Base-by-base conservation (phyloP, 2,888 invertebrate genomes). In the Apomyelois bistriatella region DNA sequence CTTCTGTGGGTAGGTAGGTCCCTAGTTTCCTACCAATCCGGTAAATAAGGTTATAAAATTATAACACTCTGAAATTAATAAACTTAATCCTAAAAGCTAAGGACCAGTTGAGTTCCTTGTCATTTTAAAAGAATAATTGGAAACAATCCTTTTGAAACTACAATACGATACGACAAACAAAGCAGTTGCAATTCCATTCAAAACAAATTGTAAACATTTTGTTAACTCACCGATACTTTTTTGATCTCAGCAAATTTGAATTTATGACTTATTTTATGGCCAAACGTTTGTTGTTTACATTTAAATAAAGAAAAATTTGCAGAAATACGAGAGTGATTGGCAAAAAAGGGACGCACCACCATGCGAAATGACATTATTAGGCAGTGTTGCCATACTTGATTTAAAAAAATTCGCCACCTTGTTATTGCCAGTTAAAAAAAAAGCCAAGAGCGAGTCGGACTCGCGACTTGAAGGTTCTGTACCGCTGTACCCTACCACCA, bases 271-370 rank as follows among this genome's bases (percentile, higher is more conserved):
- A 55, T 53, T 49, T 54, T 52, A 52, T 59, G 53, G 53, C 63
- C 58, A 52, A 68, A 59, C 54, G 66, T 68, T 41, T 58, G 68
- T 60, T 66, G 65, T 62, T 71, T 76, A 49, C 59, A 57, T 53
- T 74, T 77, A 81, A 78, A 70, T 75, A 74, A 61, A 65, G 71
- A 66, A 63, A 70, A 74, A 76, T 81, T 85, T 66, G 70, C 63
- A 65, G 68, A 79, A 85, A 79, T 76, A 74, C 79, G 76, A 78
- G 77, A 78, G 81, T 88, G 88, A 89, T 85, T 81, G 58, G 87
- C 86, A 79, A 86, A 87, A 88, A 87, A 75, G 69, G 79, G 81
- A 82, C 82, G 84, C 80, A 85, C 78, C 74, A 74, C 79, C 76
- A 82, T 76, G 65, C 66, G 77, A 77, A 72, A 76, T 87, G 88